A percentile compares a stretch with the other conserved stretches of the same genome.
These are phyloP conservation scores for Thumatha senex DNA, from an alignment of 2,888 invertebrate genomes.

Conservation along the genomic window DNA sequence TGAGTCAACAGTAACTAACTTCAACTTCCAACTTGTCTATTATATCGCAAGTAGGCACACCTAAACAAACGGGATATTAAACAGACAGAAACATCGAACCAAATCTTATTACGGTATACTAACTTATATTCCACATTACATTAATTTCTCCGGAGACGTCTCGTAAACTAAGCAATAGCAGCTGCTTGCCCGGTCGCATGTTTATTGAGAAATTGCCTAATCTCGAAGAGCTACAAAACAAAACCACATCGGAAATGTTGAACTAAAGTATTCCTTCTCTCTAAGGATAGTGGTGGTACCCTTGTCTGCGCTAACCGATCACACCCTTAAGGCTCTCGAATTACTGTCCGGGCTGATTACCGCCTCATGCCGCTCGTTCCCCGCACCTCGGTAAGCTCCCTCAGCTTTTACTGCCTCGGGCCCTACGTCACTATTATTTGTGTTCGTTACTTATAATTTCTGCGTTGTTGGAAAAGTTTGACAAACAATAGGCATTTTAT, in stretches of 20 bases:
- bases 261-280: constrained; percentile 82
- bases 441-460: constrained; percentile 80
- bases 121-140: constrained; percentile 76
- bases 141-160: constrained; percentile 80
- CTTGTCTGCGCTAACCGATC: constrained; percentile 81
- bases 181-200: constrained; percentile 73
- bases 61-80: constrained; percentile 62
- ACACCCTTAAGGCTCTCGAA: constrained; percentile 81
- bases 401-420: constrained; percentile 50
- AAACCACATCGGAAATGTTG: constrained; percentile 81
- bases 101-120: constrained; percentile 67
- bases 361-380: constrained; percentile 49
- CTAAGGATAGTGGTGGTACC: constrained; percentile 77
- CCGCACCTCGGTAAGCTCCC: constrained; percentile 36
- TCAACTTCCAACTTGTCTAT: constrained; percentile 41
- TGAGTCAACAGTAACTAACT: constrained; percentile 26
- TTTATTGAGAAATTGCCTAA: constrained; percentile 81
- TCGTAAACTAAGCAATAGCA: constrained; percentile 74
- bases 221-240: constrained; percentile 82
- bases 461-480: constrained; percentile 73
- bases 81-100: constrained; percentile 68
- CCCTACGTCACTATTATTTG: constrained; percentile 79
- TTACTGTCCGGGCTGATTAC: constrained; percentile 81
- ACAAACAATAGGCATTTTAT: constrained; percentile 75
- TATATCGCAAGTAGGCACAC: constrained; percentile 35